phyloP scores from a whole-genome alignment of 1,140 invertebrate genomes.

The Leptopilina clavipes region DNA sequence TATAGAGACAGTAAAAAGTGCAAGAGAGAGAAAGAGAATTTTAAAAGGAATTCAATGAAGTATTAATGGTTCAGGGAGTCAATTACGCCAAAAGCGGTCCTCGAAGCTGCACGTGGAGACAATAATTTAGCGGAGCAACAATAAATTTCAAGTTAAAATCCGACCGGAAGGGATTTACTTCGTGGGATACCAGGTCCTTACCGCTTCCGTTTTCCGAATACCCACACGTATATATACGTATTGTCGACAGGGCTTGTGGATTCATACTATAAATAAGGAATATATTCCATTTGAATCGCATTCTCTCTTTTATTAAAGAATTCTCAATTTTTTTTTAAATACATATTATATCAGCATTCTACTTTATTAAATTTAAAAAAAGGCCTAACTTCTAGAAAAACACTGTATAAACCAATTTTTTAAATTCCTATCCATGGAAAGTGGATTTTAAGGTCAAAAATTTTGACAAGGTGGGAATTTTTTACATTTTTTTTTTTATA shows the following conservation, averaged over 20 bases:
- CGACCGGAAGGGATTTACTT: constrained; percentile 65
- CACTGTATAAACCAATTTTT: no score
- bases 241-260: constrained; percentile 15
- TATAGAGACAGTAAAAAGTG: no score
- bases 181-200: constrained; percentile 53
- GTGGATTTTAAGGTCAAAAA: no score
- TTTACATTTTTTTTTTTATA: no score
- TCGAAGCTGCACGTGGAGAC: constrained; percentile 55
- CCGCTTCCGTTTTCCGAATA: constrained; percentile 50
- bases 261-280: constrained; percentile 16
- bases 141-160: constrained; percentile 69
- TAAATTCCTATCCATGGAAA: no score
- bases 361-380: constrained; percentile 21
- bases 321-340: constrained; percentile 26
- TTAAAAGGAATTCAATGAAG: constrained; percentile 54
- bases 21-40: background rate
- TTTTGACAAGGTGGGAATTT: no score
- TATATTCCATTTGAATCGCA: constrained; percentile 40
- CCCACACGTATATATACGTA: background rate
- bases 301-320: constrained; percentile 39
- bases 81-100: constrained; percentile 49
- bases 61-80: constrained; percentile 61
- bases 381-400: background rate
- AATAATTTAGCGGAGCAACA: constrained; percentile 61
- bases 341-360: background rate